Base-by-base conservation (phyloP, 2,888 invertebrate species). In the Rhimphoctona megacephalus region DNA sequence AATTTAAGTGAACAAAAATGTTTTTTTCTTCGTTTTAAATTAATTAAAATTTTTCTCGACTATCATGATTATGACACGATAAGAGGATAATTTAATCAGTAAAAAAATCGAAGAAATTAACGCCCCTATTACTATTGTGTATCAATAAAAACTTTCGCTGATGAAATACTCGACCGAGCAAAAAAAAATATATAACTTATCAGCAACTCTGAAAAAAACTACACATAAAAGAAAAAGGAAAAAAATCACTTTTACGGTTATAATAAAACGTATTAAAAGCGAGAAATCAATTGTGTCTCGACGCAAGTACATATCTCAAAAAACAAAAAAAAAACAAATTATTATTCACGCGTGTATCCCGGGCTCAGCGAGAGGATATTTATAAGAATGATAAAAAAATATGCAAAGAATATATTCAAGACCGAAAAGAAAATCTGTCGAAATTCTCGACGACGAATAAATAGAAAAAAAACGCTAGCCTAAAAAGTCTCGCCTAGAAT, bases 341-440 rank as follows among this genome's bases (percentile, higher is more conserved):
- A 73, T 86, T 86, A 83, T 86, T 83, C 86, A 83, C 83, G 67
- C 81, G 83, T 83, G 86, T 81, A 78, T 83, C 83, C 84, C 83
- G 77, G n/a, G 73, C 69, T 81, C 61, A 30, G 49, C 19, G 73
- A 74, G 52, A 69, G 39, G 69, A 25, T 81, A 46, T 78, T 57
- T n/a, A 43, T 79, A n/a, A 1, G 19, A 33, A 81, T 46, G n/a
- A 33, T 81, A 74, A 54, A 64, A 76, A 76, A 72, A 83, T 4
- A 7, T 61, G 30, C 30, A 61, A 25, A 61, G 30, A 61, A 61
- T 61, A 61, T 17, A 61, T 30, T 30, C 17, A 67, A 52, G 25
- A 64, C 70, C 74, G 54, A 81, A 46, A 46, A 33, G 22, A 66
- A 52, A 49, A 66, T 11, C 49, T 33, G 66, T 19, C 39, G 25